Percentiles rank a stretch among this genome's conserved stretches.
phyloP scores from a whole-genome alignment of 2,113 vertebrate species.

The Procavia capensis region DNA sequence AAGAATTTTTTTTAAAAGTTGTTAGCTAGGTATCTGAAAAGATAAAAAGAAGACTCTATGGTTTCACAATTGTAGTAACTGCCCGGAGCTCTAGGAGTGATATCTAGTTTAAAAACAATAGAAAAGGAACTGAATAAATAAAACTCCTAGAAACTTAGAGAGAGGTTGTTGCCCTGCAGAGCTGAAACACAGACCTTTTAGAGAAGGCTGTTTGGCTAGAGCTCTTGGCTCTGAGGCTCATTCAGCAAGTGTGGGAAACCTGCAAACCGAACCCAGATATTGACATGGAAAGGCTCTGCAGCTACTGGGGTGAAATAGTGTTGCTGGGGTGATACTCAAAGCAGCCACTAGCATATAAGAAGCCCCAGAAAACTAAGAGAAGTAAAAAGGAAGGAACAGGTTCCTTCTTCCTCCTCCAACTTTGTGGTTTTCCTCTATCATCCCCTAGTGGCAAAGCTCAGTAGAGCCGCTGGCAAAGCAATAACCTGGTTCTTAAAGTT shows the following conservation, averaged over 20 bases:
- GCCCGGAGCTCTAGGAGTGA: background rate
- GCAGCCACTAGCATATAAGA: background rate
- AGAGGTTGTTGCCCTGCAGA: background rate
- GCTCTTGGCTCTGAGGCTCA: background rate
- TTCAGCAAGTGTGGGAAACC: background rate
- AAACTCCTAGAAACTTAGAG: background rate
- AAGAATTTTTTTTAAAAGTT: conserved; percentile 11
- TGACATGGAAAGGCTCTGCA: background rate
- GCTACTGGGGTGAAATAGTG: background rate
- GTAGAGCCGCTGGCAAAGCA: background rate
- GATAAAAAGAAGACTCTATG: background rate
- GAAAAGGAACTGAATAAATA: background rate
- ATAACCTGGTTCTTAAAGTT: accelerated
- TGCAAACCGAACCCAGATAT: background rate
- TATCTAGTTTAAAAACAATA: background rate
- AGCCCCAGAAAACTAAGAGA: background rate
- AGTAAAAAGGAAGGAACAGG: background rate
- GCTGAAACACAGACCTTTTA: background rate
- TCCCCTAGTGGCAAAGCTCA: conserved; percentile 64
- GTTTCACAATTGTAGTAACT: background rate
- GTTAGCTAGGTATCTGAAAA: background rate
- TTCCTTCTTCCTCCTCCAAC: background rate
- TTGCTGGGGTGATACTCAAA: background rate
- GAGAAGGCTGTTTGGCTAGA: background rate
- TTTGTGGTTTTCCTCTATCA: conserved; percentile 47